Evolutionary conservation across 1,140 invertebrate species (phyloP), one percentile per base, ranked within the genome.

Genomic region (Tetragnatha versicolor): DNA sequence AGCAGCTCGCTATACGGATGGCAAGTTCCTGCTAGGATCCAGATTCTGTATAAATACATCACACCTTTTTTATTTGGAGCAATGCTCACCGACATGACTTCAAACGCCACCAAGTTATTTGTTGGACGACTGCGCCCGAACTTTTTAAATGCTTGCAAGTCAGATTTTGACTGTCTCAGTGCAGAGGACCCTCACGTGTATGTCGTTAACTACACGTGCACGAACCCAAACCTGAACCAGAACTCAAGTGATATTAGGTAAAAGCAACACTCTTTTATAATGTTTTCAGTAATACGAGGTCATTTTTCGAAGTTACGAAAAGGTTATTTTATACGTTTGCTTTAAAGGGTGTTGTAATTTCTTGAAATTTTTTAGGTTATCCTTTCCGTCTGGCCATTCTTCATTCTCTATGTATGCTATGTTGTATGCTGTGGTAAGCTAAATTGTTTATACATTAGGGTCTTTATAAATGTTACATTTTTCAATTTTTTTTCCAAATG

Each of bases 61-160:
- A 14, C 4, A 10, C 86, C 93, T 0, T 97, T 96, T 83, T 89
- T 91, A 29, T 96, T 96, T 85, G 95, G 94, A 0, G 91, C 91
- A 14, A 90, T 90, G 1, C 90, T 91, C 72, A 92, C 91, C 53
- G 92, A 94, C 85, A 85, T 95, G 12, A 90, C 91, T 9, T 96
- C 94, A 3, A 94, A 97, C 83, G 90, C 97, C 81, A 93, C 92
- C 22, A 98, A 98, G 86, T 97, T 96, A 81, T 91, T 91, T 2
- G 91, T 98, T 76, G 96, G 96, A 27, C 89, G 96, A 60, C 86
- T 98, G 68, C 87, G 96, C 4, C 96, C 96, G 5, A 94, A 98
- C 86, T 98, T 98, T 86, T 90, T 96, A 81, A 88, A 89, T 81
- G 86, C 78, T 83, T 89, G 91, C 35, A 85, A 88, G 33, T 89